Percentiles rank a stretch among this genome's conserved stretches.
Conservation (phyloP, 2,113 vertebrate species). For the Catagonus wagneri region DNA sequence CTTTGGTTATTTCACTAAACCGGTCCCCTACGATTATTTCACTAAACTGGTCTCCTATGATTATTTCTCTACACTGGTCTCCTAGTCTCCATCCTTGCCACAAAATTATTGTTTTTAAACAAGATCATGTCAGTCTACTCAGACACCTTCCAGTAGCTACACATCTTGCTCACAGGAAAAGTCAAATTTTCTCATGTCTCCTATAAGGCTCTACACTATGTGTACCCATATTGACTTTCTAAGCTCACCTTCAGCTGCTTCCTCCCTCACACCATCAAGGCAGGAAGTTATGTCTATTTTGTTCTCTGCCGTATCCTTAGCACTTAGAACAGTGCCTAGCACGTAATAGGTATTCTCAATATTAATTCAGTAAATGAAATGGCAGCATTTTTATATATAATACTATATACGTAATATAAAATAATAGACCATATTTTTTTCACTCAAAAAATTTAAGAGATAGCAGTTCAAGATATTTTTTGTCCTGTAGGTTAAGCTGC, state of each 20-base stretch:
- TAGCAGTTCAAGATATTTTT: background rate
- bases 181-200: background rate
- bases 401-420: too few species aligned
- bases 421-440: background rate
- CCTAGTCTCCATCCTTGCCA: background rate
- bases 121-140: background rate
- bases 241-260: background rate
- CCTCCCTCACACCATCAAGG: background rate
- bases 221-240: background rate
- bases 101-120: background rate
- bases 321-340: background rate
- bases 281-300: conserved; percentile 8
- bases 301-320: background rate
- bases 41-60: background rate
- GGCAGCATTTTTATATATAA: background rate
- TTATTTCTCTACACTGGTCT: background rate
- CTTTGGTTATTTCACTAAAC: background rate
- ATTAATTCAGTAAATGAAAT: background rate
- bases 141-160: background rate
- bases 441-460: background rate
- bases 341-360: background rate
- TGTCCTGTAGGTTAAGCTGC: background rate
- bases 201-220: background rate
- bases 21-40: too few species aligned
- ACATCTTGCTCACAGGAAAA: background rate